Evolutionary conservation across 2,113 vertebrate species (phyloP).

Genomic region (Semicossyphus pulcher): DNA sequence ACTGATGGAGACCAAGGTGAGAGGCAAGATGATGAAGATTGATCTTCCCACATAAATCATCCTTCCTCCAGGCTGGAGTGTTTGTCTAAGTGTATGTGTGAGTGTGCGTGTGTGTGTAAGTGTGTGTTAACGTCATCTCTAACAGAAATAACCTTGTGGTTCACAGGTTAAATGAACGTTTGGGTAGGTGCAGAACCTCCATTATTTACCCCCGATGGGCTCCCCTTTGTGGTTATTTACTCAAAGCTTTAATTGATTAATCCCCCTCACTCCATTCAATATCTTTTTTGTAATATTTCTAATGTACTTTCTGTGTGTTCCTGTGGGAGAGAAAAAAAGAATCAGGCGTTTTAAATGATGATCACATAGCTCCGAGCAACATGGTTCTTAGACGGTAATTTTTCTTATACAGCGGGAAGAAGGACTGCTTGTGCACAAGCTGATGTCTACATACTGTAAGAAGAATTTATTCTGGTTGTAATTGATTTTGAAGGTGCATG

Average conservation of each 20-base stretch:
- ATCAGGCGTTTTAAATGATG: slow-evolving; percentile 55
- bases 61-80: slow-evolving; percentile 69
- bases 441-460: slow-evolving; percentile 11
- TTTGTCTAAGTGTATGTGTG: slow-evolving; percentile 49
- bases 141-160: slow-evolving; percentile 95
- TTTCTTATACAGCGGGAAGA: slow-evolving; percentile 22
- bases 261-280: slow-evolving; percentile 48
- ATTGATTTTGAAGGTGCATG: slow-evolving; percentile 11
- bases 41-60: slow-evolving; percentile 95
- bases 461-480: slow-evolving; percentile 25
- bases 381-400: slow-evolving; percentile 45
- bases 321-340: slow-evolving; percentile 43
- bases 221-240: slow-evolving; percentile 72
- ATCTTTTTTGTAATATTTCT: slow-evolving; percentile 60
- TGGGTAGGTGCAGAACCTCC: slow-evolving; percentile 76
- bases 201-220: slow-evolving; percentile 76
- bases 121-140: slow-evolving; percentile 77
- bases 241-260: slow-evolving; percentile 78
- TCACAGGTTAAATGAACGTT: slow-evolving; percentile 89
- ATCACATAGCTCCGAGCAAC: slow-evolving; percentile 41
- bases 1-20: slow-evolving; percentile 99
- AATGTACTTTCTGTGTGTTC: slow-evolving; percentile 58
- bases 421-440: slow-evolving; percentile 4
- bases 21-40: slow-evolving; percentile 92
- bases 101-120: slow-evolving; percentile 25